Evolutionary conservation across 1,140 invertebrate genomes (phyloP).

Genomic region (Drosophila paulistorum): DNA sequence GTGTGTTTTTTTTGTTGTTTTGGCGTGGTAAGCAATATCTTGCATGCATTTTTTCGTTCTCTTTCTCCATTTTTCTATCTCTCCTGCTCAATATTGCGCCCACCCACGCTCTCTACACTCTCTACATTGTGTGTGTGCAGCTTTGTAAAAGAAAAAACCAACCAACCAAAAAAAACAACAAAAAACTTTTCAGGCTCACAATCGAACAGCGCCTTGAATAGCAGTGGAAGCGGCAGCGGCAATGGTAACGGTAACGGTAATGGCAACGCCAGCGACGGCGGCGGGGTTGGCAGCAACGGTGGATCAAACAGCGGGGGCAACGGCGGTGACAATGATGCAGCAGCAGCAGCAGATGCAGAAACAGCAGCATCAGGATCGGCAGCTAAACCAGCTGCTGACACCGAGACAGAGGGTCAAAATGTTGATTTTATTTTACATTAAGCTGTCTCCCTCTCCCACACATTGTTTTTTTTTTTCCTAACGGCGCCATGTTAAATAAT

Average conservation of each 20-base stretch:
- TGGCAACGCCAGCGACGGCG: constrained; percentile 21
- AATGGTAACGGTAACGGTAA: constrained; percentile 32
- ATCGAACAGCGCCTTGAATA: constrained; percentile 70
- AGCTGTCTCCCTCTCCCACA: neutral
- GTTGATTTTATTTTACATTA: constrained; percentile 9
- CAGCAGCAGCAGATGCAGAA: constrained; percentile 11
- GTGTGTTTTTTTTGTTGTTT: neutral
- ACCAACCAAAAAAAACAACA: neutral
- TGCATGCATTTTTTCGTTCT: constrained; percentile 11
- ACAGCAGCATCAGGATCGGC: constrained; percentile 30
- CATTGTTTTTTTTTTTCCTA: neutral
- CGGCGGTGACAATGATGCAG: constrained; percentile 27
- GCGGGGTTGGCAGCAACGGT: constrained; percentile 25
- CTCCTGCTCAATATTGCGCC: neutral
- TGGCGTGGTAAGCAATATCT: constrained; percentile 16
- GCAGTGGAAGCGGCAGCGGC: constrained; percentile 33
- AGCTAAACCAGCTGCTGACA: constrained; percentile 45
- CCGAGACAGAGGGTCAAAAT: constrained; percentile 21
- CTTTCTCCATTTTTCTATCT: constrained; percentile 12
- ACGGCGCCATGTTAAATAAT: constrained; percentile 58
- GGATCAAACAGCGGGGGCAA: constrained; percentile 4
- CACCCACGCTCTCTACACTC: no score
- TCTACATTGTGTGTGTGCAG: neutral
- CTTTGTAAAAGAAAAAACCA: constrained; percentile 1
- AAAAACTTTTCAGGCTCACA: constrained; percentile 59